A percentile compares a stretch with the other conserved stretches of the same genome.
Evolutionary conservation across 92 coral and sea anemone genomes (phyloP).

Genomic region (Bergia sp.): DNA sequence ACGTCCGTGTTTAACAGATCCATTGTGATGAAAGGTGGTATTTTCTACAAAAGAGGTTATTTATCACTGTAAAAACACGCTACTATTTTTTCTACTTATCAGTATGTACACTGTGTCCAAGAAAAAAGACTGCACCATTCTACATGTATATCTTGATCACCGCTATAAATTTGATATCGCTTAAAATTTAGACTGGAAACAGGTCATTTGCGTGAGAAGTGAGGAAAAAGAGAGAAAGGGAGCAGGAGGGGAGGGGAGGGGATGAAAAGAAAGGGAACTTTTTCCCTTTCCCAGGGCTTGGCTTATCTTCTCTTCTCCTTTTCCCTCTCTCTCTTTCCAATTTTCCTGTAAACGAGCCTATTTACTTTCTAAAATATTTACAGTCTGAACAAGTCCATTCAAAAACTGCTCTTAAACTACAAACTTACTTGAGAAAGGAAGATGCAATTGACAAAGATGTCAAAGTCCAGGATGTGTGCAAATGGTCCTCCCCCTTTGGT

Average conservation of each 20-base stretch:
- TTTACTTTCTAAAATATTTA: no score
- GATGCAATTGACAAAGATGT: constrained; percentile 85
- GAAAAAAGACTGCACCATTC: background rate
- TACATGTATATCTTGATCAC: no score
- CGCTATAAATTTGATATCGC: background rate
- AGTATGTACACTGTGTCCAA: background rate
- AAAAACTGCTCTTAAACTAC: background rate
- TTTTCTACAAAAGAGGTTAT: constrained; percentile 59
- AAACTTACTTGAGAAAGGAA: constrained; percentile 66
- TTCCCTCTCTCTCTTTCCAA: no score
- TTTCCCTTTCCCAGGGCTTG: background rate
- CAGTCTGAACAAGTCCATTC: background rate
- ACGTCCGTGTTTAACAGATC: constrained; percentile 70
- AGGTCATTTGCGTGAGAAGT: no score
- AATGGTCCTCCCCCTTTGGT: constrained; percentile 92
- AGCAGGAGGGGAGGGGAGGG: background rate
- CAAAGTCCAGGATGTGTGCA: constrained; percentile 71
- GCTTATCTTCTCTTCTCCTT: background rate
- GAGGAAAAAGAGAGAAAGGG: no score
- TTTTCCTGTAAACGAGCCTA: no score
- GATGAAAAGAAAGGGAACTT: background rate
- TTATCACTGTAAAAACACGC: background rate
- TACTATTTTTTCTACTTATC: background rate
- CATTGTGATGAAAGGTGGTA: constrained; percentile 78
- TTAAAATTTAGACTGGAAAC: no score